Conservation (phyloP, 2,888 invertebrate species). For the Lasioglossum morio region DNA sequence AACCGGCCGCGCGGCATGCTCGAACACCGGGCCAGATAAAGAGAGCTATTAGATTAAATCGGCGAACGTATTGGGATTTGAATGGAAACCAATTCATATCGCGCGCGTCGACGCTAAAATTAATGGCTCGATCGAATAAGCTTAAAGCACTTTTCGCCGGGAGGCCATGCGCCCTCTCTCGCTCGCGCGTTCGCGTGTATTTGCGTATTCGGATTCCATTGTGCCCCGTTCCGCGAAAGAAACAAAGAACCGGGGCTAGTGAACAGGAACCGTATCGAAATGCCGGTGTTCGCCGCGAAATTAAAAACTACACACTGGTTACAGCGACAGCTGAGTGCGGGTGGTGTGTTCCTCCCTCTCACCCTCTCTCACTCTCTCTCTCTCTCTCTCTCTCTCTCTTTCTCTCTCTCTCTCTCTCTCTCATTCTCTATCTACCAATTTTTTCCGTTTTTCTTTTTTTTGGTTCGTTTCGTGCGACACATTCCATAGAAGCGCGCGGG, state of each 20-base stretch:
- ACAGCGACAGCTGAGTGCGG: conserved; percentile 26
- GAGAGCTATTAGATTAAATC: conserved; percentile 51
- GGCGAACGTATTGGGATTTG: conserved; percentile 37
- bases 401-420: neutral
- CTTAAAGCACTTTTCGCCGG: conserved; percentile 49
- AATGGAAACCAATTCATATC: conserved; percentile 42
- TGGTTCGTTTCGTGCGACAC: conserved; percentile 49
- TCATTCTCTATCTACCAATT: neutral
- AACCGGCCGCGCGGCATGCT: conserved; percentile 10
- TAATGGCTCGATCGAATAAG: conserved; percentile 63
- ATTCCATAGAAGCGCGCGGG: conserved; percentile 47
- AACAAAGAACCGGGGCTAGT: conserved; percentile 33
- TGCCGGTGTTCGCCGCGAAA: conserved; percentile 72
- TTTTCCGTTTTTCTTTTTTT: conserved; percentile 15
- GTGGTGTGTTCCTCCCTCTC: neutral
- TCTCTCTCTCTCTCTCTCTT: neutral
- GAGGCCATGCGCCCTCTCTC: conserved; percentile 10
- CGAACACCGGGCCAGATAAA: conserved; percentile 62
- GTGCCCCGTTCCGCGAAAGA: conserved; percentile 25
- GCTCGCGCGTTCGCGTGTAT: conserved; percentile 16
- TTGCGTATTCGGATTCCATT: conserved; percentile 33
- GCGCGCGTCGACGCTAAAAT: conserved; percentile 45
- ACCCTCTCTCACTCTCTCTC: neutral
- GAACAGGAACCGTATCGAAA: conserved; percentile 30
- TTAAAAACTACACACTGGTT: conserved; percentile 70